Evolutionary conservation across 1,140 invertebrate genomes (phyloP), one percentile per base, ranked within the genome.

Genomic region (Eulimnadia texana): DNA sequence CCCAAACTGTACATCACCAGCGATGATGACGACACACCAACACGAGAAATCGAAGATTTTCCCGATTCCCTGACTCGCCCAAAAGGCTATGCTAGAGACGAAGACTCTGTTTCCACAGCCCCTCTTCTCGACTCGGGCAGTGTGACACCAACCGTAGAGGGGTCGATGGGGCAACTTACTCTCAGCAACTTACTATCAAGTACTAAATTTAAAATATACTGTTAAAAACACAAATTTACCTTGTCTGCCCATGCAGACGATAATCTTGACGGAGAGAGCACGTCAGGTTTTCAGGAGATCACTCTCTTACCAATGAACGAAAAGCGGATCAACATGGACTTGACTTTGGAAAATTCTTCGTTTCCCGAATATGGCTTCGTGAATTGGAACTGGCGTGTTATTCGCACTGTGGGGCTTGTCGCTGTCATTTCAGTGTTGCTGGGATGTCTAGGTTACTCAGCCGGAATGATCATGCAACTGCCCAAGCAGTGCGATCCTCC

Each of bases 361-460:
- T 16, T 25, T 42, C 2, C 27, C 19, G 16, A 61, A 61, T 28
- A 24, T 61, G 28, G 50, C 60, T 89, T 89, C 69, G 82, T 85
- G 63, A 82, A 81, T 55, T 89, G 86, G 86, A 88, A 88, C 69
- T 89, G 86, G 86, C 77, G 78, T 1, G 64, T 86, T 0, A 87
- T 89, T 63, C 74, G 86, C 57, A 84, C 83, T 69, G 74, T 80
- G 29, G 80, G 84, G 51, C 79, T 86, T 58, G 86, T 84, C 79
- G 72, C 82, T 3, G 80, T 85, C 49, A 70, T 87, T 53, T 84
- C 84, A 6, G 74, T 79, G 16, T 70, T 88, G 6, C 70, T 83
- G 11, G 84, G 80, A 2, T 84, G 84, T 71, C 72, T 84, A 53
- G 82, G 80, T 1, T 72, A 85, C 1, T 83, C 86, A 2, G 77